Conservation (phyloP, 2,888 invertebrate genomes). For the Anagyrus pseudococci region DNA sequence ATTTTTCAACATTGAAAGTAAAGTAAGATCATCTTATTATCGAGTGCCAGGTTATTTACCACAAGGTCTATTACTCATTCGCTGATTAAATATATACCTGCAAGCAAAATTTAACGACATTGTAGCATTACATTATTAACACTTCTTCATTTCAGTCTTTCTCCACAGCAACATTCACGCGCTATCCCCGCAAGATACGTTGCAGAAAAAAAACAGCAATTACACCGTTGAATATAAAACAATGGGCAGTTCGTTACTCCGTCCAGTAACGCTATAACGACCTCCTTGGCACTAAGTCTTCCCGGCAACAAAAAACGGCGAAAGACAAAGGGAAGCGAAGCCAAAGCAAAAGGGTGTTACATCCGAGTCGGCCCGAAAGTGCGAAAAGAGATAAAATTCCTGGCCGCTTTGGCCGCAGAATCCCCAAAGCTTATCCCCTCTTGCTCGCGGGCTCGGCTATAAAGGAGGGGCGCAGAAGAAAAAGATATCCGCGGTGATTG, state of each 20-base stretch:
- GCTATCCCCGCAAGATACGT: not conserved
- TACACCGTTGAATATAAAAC: conserved; percentile 27
- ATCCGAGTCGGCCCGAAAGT: conserved; percentile 7
- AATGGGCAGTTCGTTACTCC: no score
- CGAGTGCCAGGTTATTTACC: no score
- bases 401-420: conserved; percentile 12
- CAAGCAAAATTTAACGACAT: no score
- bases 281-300: conserved; percentile 20
- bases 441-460: not conserved
- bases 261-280: no score
- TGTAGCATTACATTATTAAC: no score
- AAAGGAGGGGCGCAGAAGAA: not conserved
- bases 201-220: conserved; percentile 12
- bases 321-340: conserved; percentile 22
- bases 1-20: no score
- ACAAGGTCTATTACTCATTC: no score
- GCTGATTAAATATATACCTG: no score
- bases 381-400: conserved; percentile 33
- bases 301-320: not conserved
- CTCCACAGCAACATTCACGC: not conserved
- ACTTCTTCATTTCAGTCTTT: no score
- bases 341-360: no score
- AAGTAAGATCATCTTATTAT: no score
- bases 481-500: conserved; percentile 38
- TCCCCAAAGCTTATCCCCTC: not conserved